Base-by-base conservation (phyloP, 2,888 invertebrate genomes). In the Bellardia pandia region DNA sequence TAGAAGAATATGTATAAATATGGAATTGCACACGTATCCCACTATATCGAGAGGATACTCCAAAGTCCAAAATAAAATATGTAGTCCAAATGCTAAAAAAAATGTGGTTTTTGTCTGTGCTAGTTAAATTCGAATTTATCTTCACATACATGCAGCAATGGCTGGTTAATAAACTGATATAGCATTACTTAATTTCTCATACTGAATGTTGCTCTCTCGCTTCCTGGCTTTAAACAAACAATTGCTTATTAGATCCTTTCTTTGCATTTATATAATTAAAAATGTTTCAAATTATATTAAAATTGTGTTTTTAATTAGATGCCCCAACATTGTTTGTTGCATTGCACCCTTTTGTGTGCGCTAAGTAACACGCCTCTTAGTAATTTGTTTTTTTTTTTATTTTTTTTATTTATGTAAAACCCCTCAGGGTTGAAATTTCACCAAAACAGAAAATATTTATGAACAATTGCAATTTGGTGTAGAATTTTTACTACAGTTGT, bases 231-330 rank as follows among this genome's bases (percentile, higher is more conserved):
- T 1, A 23, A 23, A 23, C 23, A 23, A 23, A 23, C 42, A 42
- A 9, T 6, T 42, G 42, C 42, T 6, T 42, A 42, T 23, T 23
- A 37, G 1, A 5, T 37, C 8, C 14, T 62, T 53, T 64, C 2
- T 53, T n/a, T 42, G 16, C 3, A 42, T 64, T 30, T 56, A 23
- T 48, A 74, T 53, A 7, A 30, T 56, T 42, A 53, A 42, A 30
- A 64, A 72, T 58, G 33, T 11, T 45, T 69, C 6, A 53, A 53
- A 74, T 62, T 53, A 45, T 11, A 72, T 64, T 74, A 45, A 45
- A 80, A 72, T 42, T 76, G 60, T 30, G 53, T 69, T 71, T 76
- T 83, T 83, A 84, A 84, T 84, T 68, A 78, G 74, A 79, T 74
- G 78, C 42, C 33, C 60, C 64, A 42, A 62, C 68, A n/a, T 69